These are phyloP conservation scores for Forpus xanthops DNA, from an alignment of 2,797 vertebrate genomes.

Conservation along the genomic window DNA sequence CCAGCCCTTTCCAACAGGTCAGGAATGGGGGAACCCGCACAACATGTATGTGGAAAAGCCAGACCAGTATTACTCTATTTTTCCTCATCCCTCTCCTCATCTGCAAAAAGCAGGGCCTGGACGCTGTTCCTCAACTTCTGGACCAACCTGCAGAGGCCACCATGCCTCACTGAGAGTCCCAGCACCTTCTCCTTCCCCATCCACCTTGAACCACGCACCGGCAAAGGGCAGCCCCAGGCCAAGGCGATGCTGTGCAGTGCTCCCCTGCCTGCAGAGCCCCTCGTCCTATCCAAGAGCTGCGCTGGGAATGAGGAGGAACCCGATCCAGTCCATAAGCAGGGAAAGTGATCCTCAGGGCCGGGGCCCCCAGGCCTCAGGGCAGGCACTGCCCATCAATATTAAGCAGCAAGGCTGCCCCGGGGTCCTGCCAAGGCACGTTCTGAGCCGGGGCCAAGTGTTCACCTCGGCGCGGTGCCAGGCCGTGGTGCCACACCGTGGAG, in stretches of 20 bases:
- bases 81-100: not conserved
- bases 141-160: not conserved
- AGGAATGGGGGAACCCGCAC: not conserved
- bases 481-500: not conserved
- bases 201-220: not conserved
- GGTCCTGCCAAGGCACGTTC: not conserved
- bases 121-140: not conserved
- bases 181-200: not conserved
- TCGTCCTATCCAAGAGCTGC: not conserved
- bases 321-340: not conserved
- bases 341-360: slow-evolving; percentile 21
- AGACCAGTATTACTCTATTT: not conserved
- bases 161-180: not conserved
- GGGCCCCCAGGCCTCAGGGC: not conserved
- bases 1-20: not conserved
- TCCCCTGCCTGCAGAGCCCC: not conserved
- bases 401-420: not conserved
- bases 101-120: not conserved
- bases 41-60: rapidly evolving
- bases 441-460: not conserved
- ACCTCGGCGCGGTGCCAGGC: not conserved
- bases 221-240: rapidly evolving
- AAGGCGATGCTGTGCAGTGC: rapidly evolving
- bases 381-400: slow-evolving; percentile 59
- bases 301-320: not conserved